Conservation (phyloP, 1,140 invertebrate genomes). For the Lanistes nyassanus region DNA sequence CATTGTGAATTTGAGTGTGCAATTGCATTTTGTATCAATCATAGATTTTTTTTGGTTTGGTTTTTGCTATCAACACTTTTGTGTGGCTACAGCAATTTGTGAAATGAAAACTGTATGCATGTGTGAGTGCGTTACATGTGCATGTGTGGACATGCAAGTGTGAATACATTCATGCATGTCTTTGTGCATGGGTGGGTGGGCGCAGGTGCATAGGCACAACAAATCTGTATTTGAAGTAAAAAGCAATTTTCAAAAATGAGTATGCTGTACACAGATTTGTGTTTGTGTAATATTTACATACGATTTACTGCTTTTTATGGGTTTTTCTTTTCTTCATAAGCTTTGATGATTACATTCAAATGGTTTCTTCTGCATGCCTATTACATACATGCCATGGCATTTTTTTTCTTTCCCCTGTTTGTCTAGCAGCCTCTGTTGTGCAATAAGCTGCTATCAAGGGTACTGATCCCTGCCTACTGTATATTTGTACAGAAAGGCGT, state of each 20-base stretch:
- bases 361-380: not conserved
- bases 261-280: no score
- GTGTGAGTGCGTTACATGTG: not conserved
- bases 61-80: constrained; percentile 2
- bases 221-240: no score
- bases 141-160: not conserved
- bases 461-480: not conserved
- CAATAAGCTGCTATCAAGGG: not conserved
- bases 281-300: constrained; percentile 1
- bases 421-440: constrained; percentile 4
- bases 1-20: constrained; percentile 1
- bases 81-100: not conserved
- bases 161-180: not conserved
- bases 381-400: not conserved
- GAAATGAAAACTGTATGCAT: not conserved
- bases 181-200: not conserved
- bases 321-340: not conserved
- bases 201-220: no score
- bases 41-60: not conserved
- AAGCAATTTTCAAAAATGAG: no score
- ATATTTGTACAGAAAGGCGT: not conserved
- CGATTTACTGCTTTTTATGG: not conserved
- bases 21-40: not conserved
- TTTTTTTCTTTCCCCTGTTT: not conserved
- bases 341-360: no score